phyloP scores from a whole-genome alignment of 1,140 invertebrate genomes.

The Nautilus pompilius region DNA sequence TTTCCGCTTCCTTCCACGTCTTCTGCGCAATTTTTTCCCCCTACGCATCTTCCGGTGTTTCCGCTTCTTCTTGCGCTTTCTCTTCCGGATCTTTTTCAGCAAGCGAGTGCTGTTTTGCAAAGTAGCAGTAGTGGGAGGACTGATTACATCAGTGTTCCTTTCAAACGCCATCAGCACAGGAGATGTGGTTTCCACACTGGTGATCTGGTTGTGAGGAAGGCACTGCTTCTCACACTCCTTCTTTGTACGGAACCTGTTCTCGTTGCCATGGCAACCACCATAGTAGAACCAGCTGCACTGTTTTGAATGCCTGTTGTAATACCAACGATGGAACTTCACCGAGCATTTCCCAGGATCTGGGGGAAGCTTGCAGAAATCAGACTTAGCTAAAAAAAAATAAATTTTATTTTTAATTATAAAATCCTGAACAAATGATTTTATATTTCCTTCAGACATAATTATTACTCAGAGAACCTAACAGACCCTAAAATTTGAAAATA shows the following conservation, averaged over 20 bases:
- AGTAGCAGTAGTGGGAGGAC: background rate
- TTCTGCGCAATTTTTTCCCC: background rate
- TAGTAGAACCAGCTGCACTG: conserved; percentile 65
- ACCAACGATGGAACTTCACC: conserved; percentile 62
- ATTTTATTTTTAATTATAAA: background rate
- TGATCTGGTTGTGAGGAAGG: background rate
- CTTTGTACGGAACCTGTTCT: conserved; percentile 63
- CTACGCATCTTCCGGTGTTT: background rate
- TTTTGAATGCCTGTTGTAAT: conserved; percentile 58
- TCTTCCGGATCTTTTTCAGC: background rate
- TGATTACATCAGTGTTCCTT: background rate
- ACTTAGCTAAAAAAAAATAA: conserved; percentile 20
- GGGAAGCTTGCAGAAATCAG: conserved; percentile 35
- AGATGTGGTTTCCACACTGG: no score
- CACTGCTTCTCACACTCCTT: conserved; percentile 23
- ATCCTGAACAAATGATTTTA: background rate
- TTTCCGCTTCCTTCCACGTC: background rate
- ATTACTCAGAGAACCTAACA: no score
- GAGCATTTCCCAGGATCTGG: conserved; percentile 61
- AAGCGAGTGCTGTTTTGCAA: background rate
- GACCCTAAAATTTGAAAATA: no score
- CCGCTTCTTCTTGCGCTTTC: background rate
- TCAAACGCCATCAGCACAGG: background rate
- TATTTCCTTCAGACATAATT: no score
- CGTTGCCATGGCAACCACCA: conserved; percentile 68